Evolutionary conservation across 2,113 vertebrate species (phyloP).

Genomic region (Brachirus orientalis): DNA sequence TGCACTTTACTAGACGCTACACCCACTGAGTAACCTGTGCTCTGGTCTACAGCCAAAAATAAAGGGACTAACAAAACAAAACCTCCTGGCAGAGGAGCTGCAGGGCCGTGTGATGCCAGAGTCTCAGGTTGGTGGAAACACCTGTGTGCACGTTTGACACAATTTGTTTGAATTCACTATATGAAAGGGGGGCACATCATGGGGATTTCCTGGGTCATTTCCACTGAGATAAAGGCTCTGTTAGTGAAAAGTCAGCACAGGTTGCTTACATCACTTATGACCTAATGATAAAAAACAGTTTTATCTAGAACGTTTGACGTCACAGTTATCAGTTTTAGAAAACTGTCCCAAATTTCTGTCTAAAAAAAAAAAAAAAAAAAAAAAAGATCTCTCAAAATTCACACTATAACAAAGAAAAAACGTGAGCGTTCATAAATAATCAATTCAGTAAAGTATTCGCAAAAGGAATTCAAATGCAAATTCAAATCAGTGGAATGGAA

Average conservation of each 20-base stretch:
- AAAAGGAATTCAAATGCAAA: not conserved
- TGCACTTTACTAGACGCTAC: slow-evolving; percentile 15
- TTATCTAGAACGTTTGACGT: not conserved
- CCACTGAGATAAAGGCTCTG: slow-evolving; percentile 32
- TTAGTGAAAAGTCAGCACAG: slow-evolving; percentile 16
- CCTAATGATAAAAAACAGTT: too few species aligned
- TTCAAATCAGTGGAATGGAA: not conserved
- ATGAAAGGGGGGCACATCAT: slow-evolving; percentile 44
- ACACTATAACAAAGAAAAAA: not conserved
- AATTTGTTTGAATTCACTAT: slow-evolving; percentile 50
- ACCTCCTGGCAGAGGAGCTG: slow-evolving; percentile 29
- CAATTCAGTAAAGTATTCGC: not conserved
- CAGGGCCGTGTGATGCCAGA: slow-evolving; percentile 20
- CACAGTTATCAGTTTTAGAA: not conserved
- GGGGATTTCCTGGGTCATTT: slow-evolving; percentile 54
- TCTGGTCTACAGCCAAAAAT: slow-evolving; percentile 31
- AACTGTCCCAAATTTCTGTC: too few species aligned
- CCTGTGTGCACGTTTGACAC: slow-evolving; percentile 25
- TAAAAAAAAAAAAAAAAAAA: too few species aligned
- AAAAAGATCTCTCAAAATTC: too few species aligned
- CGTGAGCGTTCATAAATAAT: not conserved
- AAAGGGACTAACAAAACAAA: slow-evolving; percentile 41
- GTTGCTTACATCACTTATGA: not conserved
- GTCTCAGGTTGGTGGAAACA: slow-evolving; percentile 48
- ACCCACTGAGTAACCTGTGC: slow-evolving; percentile 36